Evolutionary conservation across 2,888 invertebrate species (phyloP).

Genomic region (Calliopum simillimum): DNA sequence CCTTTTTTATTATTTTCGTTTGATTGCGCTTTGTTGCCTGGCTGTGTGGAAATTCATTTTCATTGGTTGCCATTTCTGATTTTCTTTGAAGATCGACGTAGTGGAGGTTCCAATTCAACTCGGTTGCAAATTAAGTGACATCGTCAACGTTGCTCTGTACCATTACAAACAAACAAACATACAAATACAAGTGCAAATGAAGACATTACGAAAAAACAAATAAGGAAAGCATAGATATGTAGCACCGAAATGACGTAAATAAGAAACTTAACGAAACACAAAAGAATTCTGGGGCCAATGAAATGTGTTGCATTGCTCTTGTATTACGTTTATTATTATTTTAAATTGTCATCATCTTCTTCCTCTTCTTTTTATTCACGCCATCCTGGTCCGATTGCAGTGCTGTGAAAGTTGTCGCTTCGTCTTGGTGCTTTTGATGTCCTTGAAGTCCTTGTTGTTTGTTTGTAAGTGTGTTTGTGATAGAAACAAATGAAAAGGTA

Average conservation of each 20-base stretch:
- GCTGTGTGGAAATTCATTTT: background rate
- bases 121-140: conserved; percentile 59
- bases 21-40: conserved; percentile 2
- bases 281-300: conserved; percentile 37
- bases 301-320: conserved; percentile 38
- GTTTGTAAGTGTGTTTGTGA: background rate
- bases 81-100: too few relatives aligned
- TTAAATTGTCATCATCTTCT: conserved; percentile 37
- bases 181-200: background rate
- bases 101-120: background rate
- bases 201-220: conserved; percentile 3
- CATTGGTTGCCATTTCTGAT: conserved; percentile 14
- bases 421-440: conserved; percentile 17
- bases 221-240: background rate
- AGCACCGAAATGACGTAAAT: conserved; percentile 5
- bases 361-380: background rate
- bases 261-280: conserved; percentile 30
- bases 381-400: conserved; percentile 16
- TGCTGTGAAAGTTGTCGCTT: conserved; percentile 28
- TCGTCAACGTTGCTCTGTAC: conserved; percentile 43
- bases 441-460: conserved; percentile 12
- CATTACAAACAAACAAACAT: conserved; percentile 56
- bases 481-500: conserved; percentile 31
- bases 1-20: conserved; percentile 17
- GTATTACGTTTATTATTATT: conserved; percentile 43